These are phyloP conservation scores for Aplodontia rufa DNA, from an alignment of 2,113 vertebrate species.

Conservation along the genomic window DNA sequence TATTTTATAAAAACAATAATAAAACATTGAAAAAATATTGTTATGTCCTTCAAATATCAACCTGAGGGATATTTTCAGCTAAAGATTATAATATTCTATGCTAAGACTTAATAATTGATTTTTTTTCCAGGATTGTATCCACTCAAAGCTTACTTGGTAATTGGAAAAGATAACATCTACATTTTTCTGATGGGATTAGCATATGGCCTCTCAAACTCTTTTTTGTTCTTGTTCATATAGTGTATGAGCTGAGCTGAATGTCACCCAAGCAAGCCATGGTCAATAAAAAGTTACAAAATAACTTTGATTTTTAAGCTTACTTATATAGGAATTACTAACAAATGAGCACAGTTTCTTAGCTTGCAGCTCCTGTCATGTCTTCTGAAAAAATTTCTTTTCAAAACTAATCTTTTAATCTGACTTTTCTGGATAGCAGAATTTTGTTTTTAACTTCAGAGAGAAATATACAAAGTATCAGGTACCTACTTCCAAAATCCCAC, in stretches of 20 bases:
- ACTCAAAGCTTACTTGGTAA: neutral
- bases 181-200: slow-evolving; percentile 57
- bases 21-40: neutral
- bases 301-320: slow-evolving; percentile 48
- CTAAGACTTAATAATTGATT: slow-evolving; percentile 26
- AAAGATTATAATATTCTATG: neutral
- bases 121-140: slow-evolving; percentile 44
- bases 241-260: neutral
- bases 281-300: neutral
- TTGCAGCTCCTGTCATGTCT: slow-evolving; percentile 73
- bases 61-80: neutral
- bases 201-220: slow-evolving; percentile 62
- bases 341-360: slow-evolving; percentile 74
- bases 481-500: neutral
- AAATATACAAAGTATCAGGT: neutral
- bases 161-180: neutral
- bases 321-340: slow-evolving; percentile 80
- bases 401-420: slow-evolving; percentile 73
- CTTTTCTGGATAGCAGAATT: slow-evolving; percentile 30
- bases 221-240: slow-evolving; percentile 52
- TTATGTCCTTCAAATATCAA: neutral
- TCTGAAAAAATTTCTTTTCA: slow-evolving; percentile 69
- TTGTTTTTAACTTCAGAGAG: slow-evolving; percentile 39
- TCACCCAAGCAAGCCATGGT: slow-evolving; percentile 21
- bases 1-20: neutral